Conservation (phyloP, 2,113 vertebrate genomes). For the Sclerurus mexicanus region DNA sequence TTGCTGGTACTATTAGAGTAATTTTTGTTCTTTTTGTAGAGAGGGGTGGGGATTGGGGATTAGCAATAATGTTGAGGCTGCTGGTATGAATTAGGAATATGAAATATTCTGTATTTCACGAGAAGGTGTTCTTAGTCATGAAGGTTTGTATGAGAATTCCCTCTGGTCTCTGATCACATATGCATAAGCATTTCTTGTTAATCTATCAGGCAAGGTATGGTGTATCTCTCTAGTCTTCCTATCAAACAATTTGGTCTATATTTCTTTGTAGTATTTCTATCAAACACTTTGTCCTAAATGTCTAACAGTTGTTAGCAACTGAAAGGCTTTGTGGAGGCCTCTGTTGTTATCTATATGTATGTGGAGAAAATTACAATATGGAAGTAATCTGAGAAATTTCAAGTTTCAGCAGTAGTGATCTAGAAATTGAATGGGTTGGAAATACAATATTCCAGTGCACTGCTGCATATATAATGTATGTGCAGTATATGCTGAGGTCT, state of each 20-base stretch:
- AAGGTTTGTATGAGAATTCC: neutral
- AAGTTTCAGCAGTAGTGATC: constrained; percentile 59
- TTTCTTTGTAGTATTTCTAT: constrained; percentile 51
- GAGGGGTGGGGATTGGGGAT: neutral
- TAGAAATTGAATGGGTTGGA: constrained; percentile 65
- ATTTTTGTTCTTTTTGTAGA: neutral
- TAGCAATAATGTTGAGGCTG: neutral
- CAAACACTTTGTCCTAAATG: constrained; percentile 47
- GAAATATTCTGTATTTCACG: neutral
- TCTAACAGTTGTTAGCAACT: constrained; percentile 47
- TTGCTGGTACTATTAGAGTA: neutral
- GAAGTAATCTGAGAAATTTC: constrained; percentile 70
- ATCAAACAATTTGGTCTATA: neutral
- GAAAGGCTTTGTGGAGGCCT: constrained; percentile 58
- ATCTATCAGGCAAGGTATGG: neutral
- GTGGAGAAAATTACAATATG: constrained; percentile 68
- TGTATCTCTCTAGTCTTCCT: constrained; percentile 41
- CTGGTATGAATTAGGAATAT: neutral
- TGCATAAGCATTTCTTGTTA: neutral
- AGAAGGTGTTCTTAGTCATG: neutral
- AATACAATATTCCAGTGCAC: constrained; percentile 61
- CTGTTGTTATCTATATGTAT: constrained; percentile 67
- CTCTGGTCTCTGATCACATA: constrained; percentile 11
- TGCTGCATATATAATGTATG: constrained; percentile 75
- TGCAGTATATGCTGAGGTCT: constrained; percentile 76